Base-by-base conservation (phyloP, 2,113 vertebrate species). In the Rallus limicola region DNA sequence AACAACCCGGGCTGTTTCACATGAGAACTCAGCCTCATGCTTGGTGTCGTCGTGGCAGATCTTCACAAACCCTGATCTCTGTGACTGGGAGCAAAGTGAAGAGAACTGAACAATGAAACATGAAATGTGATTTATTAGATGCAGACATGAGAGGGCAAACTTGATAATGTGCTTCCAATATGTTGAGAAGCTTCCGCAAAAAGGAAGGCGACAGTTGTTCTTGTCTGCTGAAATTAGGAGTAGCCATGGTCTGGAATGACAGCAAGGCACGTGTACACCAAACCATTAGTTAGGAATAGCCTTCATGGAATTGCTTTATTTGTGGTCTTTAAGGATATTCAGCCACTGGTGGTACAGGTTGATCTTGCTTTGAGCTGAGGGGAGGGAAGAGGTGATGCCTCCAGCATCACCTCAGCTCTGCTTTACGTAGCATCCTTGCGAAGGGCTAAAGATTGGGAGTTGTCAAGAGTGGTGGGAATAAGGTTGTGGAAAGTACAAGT, bases 341-440 rank as follows among this genome's bases (percentile, higher is more conserved):
- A 46, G 40, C 38, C 10, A 8, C 36, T 50, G 26, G 20, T 67
- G n/a, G 11, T 67, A 28, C 23, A 38, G 65, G 18, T 72, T 72
- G 77, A 65, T 67, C 17, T 15, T 52, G 28, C 62, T 64, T 40
- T 20, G 36, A 69, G 72, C 42, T 80, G 56, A 46, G 59, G 29
- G 42, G 50, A 64, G n/a, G 23, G 33, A 69, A 53, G 60, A 33
- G 15, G 11, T 0, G 1, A n/a, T 17, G 46, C 44, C 26, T 62
- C 31, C 40, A 60, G 38, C 58, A 18, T 1, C 8, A 50, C 23
- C 31, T 60, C 16, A 18, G 67, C 44, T 55, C 58, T 34, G 24
- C 20, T 67, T 5, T 52, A 0, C 1, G 11, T 33, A 38, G 28
- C 36, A 24, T 5, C 13, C 31, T 42, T 29, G 26, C 8, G 2